These are phyloP conservation scores for Oeneis ivallda DNA, from an alignment of 2,888 invertebrate species.

Conservation along the genomic window DNA sequence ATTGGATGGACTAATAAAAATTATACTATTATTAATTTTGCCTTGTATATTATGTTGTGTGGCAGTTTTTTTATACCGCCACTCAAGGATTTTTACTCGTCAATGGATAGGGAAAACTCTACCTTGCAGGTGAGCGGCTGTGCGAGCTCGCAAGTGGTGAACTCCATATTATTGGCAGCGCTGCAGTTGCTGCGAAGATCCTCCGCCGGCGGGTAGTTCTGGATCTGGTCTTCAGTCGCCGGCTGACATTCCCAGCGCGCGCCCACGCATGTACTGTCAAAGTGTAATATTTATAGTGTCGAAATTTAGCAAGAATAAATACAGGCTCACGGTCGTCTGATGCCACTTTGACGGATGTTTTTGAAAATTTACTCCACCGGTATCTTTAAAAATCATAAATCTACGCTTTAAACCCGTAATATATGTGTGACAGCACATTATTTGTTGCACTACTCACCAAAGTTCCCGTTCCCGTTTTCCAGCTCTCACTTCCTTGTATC, in stretches of 20 bases:
- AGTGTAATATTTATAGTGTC: not conserved
- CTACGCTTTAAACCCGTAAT: too few species aligned
- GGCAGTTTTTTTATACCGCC: too few species aligned
- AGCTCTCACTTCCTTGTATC: constrained; percentile 88
- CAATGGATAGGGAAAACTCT: constrained; percentile 22
- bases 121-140: constrained; percentile 91
- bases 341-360: too few species aligned
- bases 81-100: too few species aligned
- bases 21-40: too few species aligned
- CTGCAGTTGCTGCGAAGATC: constrained; percentile 85
- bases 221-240: constrained; percentile 84
- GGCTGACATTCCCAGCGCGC: constrained; percentile 87
- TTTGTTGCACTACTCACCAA: constrained; percentile 77
- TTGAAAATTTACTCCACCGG: too few species aligned
- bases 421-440: too few species aligned
- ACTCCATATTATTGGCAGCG: constrained; percentile 85
- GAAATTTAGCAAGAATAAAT: too few species aligned
- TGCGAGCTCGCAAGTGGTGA: constrained; percentile 88
- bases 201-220: constrained; percentile 84
- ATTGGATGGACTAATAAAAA: too few species aligned
- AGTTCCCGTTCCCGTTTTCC: constrained; percentile 86
- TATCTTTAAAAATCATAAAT: too few species aligned
- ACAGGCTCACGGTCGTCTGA: too few species aligned
- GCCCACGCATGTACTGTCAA: constrained; percentile 83
- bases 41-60: too few species aligned